Evolutionary conservation across 2,113 vertebrate species (phyloP).

Genomic region (Spea multiplicata): DNA sequence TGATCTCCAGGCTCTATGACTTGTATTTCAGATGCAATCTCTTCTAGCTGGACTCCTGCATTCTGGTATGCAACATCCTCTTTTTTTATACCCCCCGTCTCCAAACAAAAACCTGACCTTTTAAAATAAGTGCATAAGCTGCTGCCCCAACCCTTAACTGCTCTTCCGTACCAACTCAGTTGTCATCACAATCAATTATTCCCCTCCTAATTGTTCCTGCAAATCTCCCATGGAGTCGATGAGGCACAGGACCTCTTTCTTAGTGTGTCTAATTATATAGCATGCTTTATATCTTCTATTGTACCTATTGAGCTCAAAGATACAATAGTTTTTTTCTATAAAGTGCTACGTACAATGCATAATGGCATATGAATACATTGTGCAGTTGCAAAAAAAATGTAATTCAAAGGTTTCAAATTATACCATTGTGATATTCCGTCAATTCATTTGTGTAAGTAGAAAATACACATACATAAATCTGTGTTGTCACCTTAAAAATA

Average conservation of each 20-base stretch:
- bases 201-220: not conserved
- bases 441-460: not conserved
- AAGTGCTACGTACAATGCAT: not conserved
- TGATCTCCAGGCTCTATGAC: too few species aligned
- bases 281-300: not conserved
- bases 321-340: not conserved
- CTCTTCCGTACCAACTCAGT: not conserved
- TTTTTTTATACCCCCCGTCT: not conserved
- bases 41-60: not conserved
- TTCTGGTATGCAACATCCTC: not conserved
- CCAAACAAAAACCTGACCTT: not conserved
- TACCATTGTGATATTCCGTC: not conserved
- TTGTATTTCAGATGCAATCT: not conserved
- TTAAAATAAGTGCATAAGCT: not conserved
- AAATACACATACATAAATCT: not conserved
- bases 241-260: not conserved
- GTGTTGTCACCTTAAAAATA: not conserved
- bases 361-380: not conserved
- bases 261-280: not conserved
- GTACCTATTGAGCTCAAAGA: not conserved
- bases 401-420: not conserved
- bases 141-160: not conserved
- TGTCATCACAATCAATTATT: slow-evolving; percentile 3
- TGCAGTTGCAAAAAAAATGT: not conserved
- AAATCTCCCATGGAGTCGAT: not conserved